A percentile compares a stretch with the other conserved stretches of the same genome.
These are phyloP conservation scores for Aldabrachelys gigantea DNA, from an alignment of 2,113 vertebrate genomes.

Conservation along the genomic window DNA sequence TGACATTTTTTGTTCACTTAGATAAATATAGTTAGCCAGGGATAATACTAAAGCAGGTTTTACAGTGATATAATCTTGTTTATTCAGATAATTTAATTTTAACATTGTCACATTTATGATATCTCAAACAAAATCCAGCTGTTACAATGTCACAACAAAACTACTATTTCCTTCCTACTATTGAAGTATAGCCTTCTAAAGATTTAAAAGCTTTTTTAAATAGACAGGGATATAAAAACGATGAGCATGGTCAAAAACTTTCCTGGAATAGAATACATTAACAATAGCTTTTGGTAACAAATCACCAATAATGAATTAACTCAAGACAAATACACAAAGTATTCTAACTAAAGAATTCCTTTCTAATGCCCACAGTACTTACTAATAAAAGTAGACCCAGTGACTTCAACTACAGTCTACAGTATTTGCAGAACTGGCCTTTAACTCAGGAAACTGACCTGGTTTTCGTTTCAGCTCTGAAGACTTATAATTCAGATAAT, in stretches of 20 bases:
- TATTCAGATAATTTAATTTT: neutral
- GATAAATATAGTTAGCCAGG: neutral
- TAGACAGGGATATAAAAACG: neutral
- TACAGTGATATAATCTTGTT: neutral
- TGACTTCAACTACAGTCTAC: neutral
- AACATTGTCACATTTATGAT: neutral
- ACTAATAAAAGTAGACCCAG: neutral
- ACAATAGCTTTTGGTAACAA: neutral
- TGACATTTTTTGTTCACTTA: conserved; percentile 20
- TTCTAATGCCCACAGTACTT: neutral
- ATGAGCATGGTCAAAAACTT: neutral
- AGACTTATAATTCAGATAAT: conserved; percentile 15
- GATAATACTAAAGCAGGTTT: neutral
- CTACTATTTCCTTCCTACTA: neutral
- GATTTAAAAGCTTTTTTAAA: neutral
- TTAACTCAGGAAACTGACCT: neutral
- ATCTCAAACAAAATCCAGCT: neutral
- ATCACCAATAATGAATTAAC: neutral
- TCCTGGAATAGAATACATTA: neutral
- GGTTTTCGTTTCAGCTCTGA: neutral
- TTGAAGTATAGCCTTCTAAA: neutral
- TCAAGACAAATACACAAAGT: neutral
- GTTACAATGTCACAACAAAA: neutral
- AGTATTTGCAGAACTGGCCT: neutral
- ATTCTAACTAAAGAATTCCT: neutral